Base-by-base conservation (phyloP, 2,113 vertebrate genomes). In the Acanthochromis polyacanthus region DNA sequence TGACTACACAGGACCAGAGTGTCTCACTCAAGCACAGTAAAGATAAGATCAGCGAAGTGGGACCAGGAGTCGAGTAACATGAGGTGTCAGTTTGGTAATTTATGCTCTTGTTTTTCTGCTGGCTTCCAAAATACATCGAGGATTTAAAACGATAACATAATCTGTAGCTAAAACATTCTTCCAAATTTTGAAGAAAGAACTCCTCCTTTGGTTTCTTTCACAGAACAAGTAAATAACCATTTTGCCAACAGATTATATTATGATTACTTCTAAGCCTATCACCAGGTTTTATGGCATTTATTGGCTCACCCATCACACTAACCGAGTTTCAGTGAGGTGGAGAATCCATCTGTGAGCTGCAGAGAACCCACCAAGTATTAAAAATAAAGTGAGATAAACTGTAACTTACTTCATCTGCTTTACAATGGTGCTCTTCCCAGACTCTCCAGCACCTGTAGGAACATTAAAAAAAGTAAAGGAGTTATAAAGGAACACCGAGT, bases 351-450 rank as follows among this genome's bases (percentile, higher is more conserved):
- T 32, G 53, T 71, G 19, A 15, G 40, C 59, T 45, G 23, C 56
- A 50, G 16, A 38, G 1, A 46, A 73, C 19, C 57, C 4, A 51
- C 3, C 11, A 19, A 46, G 9, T 10, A 14, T 16, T 8, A 15
- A 6, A 62, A 58, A 28, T 4, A 28, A 61, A 73, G 15, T 10
- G 6, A 30, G 15, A 67, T 48, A 48, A 65, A 60, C 40, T 55
- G 52, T 58, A 62, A 96, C 98, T 98, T 91, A 99, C 97, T 99
- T 99, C 98, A 99, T 99, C 93, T 99, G 98, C 94, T 99, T 99
- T 82, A 99, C 98, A 0, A 99, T 99, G 89, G 98, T 99, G 93
- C 98, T 99, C 94, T 99, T 99, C 61, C 98, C 98, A 6, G 98
- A 99, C 88, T 99, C 98, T 0, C 98, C 98, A 0, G 98, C 98